Conservation (phyloP, 2,888 invertebrate species). For the Bimastos eiseni region DNA sequence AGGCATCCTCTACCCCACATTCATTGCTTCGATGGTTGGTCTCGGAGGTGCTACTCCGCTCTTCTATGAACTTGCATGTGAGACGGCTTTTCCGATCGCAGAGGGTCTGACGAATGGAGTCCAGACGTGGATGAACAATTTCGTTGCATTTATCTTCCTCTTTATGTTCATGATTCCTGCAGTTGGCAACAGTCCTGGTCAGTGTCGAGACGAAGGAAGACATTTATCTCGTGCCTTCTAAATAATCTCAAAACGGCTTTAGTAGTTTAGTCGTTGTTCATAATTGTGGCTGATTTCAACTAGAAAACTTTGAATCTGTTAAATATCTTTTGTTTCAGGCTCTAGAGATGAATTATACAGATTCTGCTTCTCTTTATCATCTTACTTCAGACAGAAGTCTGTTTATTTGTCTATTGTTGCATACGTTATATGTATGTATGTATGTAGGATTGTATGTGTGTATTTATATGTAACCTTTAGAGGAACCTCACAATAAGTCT, state of each 20-base stretch:
- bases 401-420: neutral
- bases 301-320: neutral
- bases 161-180: constrained; percentile 45
- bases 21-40: constrained; percentile 31
- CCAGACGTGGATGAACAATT: constrained; percentile 50
- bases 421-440: neutral
- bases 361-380: neutral
- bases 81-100: constrained; percentile 43
- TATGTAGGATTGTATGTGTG: neutral
- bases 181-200: neutral
- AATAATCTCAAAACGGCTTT: neutral
- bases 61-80: constrained; percentile 44
- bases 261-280: neutral
- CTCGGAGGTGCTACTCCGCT: constrained; percentile 38
- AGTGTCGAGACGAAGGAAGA: neutral
- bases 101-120: constrained; percentile 50
- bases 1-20: too few relatives aligned
- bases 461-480: neutral
- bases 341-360: neutral
- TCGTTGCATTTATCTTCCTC: constrained; percentile 51
- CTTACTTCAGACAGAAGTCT: neutral
- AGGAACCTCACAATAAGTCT: too few relatives aligned
- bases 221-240: neutral
- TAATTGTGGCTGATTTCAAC: neutral
- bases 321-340: neutral